These are phyloP conservation scores for Neelides folsomi DNA, from an alignment of 2,888 invertebrate genomes.

Conservation along the genomic window DNA sequence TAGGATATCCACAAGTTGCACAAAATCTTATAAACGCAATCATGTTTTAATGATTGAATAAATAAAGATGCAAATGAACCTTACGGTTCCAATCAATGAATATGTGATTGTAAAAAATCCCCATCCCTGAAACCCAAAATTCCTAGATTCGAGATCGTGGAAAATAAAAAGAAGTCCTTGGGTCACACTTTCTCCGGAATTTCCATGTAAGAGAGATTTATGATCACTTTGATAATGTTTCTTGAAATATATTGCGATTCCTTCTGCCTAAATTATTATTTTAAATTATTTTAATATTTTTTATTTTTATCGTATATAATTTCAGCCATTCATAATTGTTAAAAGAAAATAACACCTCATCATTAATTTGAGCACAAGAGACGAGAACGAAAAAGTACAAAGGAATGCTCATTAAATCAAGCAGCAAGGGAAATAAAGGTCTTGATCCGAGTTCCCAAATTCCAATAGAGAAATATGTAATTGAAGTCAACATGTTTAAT, in stretches of 20 bases:
- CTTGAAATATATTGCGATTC: no score
- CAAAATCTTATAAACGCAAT: no score
- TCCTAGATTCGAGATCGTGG: not conserved
- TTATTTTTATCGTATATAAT: no score
- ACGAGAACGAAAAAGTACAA: not conserved
- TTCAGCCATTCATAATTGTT: no score
- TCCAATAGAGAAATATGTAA: constrained; percentile 2
- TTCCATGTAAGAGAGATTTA: not conserved
- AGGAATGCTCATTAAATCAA: not conserved
- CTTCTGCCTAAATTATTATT: no score
- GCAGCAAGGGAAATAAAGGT: not conserved
- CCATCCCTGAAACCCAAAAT: constrained; percentile 6
- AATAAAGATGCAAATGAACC: no score
- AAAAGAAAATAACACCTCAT: not conserved
- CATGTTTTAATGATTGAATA: no score
- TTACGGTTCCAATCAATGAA: constrained; percentile 11
- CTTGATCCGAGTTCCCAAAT: not conserved
- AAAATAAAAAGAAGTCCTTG: constrained; percentile 6
- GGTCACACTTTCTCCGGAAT: not conserved
- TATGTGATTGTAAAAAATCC: constrained; percentile 9
- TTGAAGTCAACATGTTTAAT: not conserved
- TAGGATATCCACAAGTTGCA: no score
- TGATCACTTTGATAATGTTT: not conserved
- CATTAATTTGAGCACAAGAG: not conserved
- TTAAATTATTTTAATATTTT: no score